Base-by-base conservation (phyloP, 2,888 invertebrate species). In the Vandiemenella viatica region DNA sequence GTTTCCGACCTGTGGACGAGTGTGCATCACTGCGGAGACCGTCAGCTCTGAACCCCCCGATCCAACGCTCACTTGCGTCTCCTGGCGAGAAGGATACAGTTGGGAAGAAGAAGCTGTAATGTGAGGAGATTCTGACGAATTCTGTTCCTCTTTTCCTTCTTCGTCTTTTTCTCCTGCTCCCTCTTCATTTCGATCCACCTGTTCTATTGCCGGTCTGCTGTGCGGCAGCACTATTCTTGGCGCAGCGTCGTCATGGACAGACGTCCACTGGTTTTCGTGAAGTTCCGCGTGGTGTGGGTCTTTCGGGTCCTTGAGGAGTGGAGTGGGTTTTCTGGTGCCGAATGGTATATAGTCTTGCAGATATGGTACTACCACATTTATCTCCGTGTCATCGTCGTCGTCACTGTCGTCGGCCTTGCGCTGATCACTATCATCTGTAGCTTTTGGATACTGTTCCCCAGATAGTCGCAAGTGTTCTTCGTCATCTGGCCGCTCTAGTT, bases 301-400 rank as follows among this genome's bases (percentile, higher is more conserved):
- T 5, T 20, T 18, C 37, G 20, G 20, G 26, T 17, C n/a, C 13
- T 19, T 37, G 18, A 16, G 18, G 19, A 38, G 40, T 37, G 16
- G 46, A 42, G n/a, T 19, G 17, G 63, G 64, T 43, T 62, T 62
- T 46, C 62, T 64, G 15, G 63, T 60, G 1, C 63, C 59, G 50
- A 65, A 68, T 6, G 69, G 69, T 49, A 65, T 58, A 46, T 68
- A 68, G 51, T 70, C 70, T 50, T 70, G 69, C 2, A 69, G 57
- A 49, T 70, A 69, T 0, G 70, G 68, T 44, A 69, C 68, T 0
- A 69, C 32, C 13, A 13, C 61, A 44, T 69, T 69, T 17, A 66
- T 61, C 49, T 63, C 65, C 5, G 61, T 56, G 43, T 65, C 64
- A 46, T 61, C 51, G n/a, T 46, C 51, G 16, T 47, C 45, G 4